These are phyloP conservation scores for Aphelocoma californica DNA, from an alignment of 2,797 vertebrate genomes.

Conservation along the genomic window DNA sequence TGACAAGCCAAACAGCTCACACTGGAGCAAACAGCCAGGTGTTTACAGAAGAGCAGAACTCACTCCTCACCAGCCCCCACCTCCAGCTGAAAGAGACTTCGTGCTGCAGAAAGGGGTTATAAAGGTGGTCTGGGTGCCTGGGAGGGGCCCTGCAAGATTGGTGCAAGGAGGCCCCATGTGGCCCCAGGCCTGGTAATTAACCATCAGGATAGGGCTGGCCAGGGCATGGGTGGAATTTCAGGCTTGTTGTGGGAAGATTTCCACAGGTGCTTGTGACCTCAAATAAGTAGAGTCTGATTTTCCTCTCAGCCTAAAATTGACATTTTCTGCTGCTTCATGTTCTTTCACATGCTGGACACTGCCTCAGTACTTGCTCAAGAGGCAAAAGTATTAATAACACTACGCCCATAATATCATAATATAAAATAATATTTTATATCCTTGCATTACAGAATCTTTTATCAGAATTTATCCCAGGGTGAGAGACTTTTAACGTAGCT, in stretches of 20 bases:
- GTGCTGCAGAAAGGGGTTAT: neutral
- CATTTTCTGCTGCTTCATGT: neutral
- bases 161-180: neutral
- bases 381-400: neutral
- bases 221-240: neutral
- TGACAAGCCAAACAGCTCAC: neutral
- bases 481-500: neutral
- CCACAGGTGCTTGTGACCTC: neutral
- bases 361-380: neutral
- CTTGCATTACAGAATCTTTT: neutral
- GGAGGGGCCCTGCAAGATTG: too few relatives aligned
- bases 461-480: neutral
- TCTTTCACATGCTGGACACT: neutral
- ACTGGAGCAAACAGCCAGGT: neutral
- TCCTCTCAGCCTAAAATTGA: neutral
- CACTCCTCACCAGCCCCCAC: neutral
- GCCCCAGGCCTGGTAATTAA: neutral
- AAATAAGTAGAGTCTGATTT: neutral
- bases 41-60: neutral
- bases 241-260: neutral
- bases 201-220: neutral
- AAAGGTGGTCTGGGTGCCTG: neutral
- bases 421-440: too few relatives aligned
- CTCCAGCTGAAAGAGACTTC: accelerated
- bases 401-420: neutral